Conservation (phyloP, 2,888 invertebrate species). For the Eupsilia transversa region DNA sequence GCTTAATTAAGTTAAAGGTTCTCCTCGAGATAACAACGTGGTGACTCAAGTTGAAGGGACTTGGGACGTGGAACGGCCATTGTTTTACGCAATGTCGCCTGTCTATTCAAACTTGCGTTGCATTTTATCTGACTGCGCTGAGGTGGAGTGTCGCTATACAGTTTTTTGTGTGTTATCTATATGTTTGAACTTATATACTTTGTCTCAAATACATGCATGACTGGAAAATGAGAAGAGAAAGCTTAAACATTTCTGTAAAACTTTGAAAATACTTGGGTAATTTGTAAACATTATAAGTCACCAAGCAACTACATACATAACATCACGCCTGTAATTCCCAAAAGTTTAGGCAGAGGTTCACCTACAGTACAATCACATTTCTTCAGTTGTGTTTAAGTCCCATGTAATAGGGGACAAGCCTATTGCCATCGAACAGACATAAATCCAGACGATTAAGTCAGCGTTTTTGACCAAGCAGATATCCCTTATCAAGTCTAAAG, state of each 20-base stretch:
- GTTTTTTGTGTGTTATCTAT: too few relatives aligned
- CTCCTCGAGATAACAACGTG: conserved; percentile 50
- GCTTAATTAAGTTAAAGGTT: conserved; percentile 28
- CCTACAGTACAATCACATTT: too few relatives aligned
- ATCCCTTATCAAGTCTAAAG: too few relatives aligned
- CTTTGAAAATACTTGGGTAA: background rate
- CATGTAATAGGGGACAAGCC: too few relatives aligned
- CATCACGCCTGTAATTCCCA: too few relatives aligned
- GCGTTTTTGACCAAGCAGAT: too few relatives aligned
- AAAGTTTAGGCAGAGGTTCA: too few relatives aligned
- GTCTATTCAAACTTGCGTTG: conserved; percentile 28
- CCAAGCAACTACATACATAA: background rate
- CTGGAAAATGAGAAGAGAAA: background rate
- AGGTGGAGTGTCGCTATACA: background rate
- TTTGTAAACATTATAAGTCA: background rate
- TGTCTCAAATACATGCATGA: background rate
- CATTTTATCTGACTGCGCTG: conserved; percentile 17
- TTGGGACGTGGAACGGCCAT: conserved; percentile 56
- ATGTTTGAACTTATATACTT: background rate
- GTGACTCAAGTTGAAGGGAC: conserved; percentile 52
- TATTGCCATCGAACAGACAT: too few relatives aligned
- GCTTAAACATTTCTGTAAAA: background rate
- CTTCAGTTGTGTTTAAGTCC: too few relatives aligned
- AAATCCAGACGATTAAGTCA: background rate
- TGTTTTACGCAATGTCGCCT: conserved; percentile 61